Percentiles rank a stretch among this genome's conserved stretches.
Evolutionary conservation across 2,888 invertebrate genomes (phyloP).

Genomic region (Drosophila nr. perissopoda): DNA sequence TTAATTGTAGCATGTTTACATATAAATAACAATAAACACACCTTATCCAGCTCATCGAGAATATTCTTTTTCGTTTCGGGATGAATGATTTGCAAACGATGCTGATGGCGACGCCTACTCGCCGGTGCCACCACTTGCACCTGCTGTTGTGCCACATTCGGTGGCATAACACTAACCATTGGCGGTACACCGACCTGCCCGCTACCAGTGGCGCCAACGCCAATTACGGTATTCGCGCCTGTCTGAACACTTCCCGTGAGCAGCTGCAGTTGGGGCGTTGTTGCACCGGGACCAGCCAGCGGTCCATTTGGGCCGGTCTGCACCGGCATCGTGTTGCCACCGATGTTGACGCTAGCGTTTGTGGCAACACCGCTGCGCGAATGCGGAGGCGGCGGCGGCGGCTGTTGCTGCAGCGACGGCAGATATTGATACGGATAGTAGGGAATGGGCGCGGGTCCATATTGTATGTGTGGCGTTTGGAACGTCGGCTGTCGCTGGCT

Average conservation of each 20-base stretch:
- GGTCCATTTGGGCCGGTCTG: constrained; percentile 80
- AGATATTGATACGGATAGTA: constrained; percentile 71
- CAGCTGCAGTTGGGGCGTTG: constrained; percentile 74
- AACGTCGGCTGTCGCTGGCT: constrained; percentile 76
- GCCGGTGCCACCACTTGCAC: constrained; percentile 55
- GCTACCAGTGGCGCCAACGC: constrained; percentile 77
- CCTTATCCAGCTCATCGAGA: constrained; percentile 82
- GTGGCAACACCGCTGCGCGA: constrained; percentile 75
- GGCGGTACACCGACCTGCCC: constrained; percentile 77
- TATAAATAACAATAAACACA: constrained; percentile 14
- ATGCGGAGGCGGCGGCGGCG: constrained; percentile 78
- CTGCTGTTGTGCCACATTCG: constrained; percentile 57
- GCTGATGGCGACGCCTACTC: constrained; percentile 81
- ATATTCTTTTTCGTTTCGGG: constrained; percentile 85
- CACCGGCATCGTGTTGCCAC: constrained; percentile 71
- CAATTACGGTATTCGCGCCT: constrained; percentile 85
- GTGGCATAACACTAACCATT: constrained; percentile 72
- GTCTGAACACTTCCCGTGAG: constrained; percentile 80
- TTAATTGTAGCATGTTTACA: constrained; percentile 7
- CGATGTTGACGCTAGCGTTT: constrained; percentile 68
- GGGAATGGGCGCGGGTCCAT: constrained; percentile 65
- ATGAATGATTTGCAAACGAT: constrained; percentile 85
- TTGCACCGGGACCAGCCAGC: constrained; percentile 72
- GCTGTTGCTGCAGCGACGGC: constrained; percentile 63
- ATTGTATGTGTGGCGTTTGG: constrained; percentile 75